Base-by-base conservation (phyloP, 2,797 vertebrate species). In the Neosalanx taihuensis region DNA sequence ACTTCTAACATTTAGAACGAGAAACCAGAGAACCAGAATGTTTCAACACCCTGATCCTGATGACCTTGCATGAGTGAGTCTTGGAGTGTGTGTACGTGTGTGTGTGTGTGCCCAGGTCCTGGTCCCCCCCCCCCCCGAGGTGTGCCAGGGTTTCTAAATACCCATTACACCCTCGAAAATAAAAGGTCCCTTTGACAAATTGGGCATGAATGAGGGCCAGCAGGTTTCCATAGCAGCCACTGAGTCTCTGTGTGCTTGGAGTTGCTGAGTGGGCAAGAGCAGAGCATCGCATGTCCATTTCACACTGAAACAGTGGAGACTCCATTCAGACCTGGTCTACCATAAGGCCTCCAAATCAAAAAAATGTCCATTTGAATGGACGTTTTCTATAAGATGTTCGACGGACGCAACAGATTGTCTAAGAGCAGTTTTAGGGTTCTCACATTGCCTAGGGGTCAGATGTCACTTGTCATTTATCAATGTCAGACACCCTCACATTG, bases 401-500 rank as follows among this genome's bases (percentile, higher is more conserved):
- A 53, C 51, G 10, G 10, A 12, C 3, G 51, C 51, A 17, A 53
- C 51, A n/a, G 51, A 53, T n/a, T 53, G 51, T 18, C 26, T 67
- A 29, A 18, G 29, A 67, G 26, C 46, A 67, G 26, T 26, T 53
- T 53, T 58, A 5, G 70, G 76, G n/a, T 68, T 66, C 64, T 70
- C 6, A 33, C 46, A 75, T 41, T 13, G 56, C 51, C n/a, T 15
- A 0, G 72, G 71, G 85, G 83, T 83, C 83, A 82, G 64, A 46
- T 86, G 85, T 88, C 85, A 79, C 64, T 17, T 68, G 79, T 82
- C 80, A 79, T 81, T 80, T 81, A 85, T 87, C 63, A 79, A 84
- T 72, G 76, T 83, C 83, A 80, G 83, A 70, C 82, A 65, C 76
- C 78, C 53, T n/a, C 71, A 75, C 67, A 3, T 31, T 59, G 9